Conservation (phyloP, 2,113 vertebrate genomes). For the Lampris megalopsis region DNA sequence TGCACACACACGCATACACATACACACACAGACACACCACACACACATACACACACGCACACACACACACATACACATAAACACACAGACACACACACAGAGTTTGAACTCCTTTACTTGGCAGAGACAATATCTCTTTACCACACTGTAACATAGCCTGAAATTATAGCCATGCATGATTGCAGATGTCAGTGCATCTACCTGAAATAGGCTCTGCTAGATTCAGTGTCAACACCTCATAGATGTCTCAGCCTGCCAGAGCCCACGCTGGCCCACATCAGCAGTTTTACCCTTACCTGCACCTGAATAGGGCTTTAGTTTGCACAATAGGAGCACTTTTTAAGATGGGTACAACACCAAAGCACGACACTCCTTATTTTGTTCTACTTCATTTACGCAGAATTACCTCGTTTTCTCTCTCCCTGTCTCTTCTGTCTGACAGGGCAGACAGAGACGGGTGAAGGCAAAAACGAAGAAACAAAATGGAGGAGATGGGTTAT, state of each 20-base stretch:
- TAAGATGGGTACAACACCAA: slow-evolving; percentile 38
- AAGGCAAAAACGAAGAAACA: neutral
- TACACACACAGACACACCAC: too few species aligned
- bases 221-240: slow-evolving; percentile 73
- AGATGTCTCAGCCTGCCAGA: slow-evolving; percentile 66
- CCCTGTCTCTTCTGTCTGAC: slow-evolving; percentile 45
- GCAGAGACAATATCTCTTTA: slow-evolving; percentile 46
- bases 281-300: slow-evolving; percentile 72
- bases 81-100: neutral
- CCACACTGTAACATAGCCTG: slow-evolving; percentile 50
- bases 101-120: slow-evolving; percentile 31
- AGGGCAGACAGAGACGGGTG: neutral
- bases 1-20: too few species aligned
- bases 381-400: slow-evolving; percentile 74
- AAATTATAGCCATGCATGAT: slow-evolving; percentile 70
- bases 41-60: slow-evolving; percentile 13
- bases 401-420: slow-evolving; percentile 56
- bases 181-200: slow-evolving; percentile 72
- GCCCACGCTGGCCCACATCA: slow-evolving; percentile 47
- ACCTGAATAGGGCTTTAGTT: slow-evolving; percentile 69
- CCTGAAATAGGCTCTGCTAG: slow-evolving; percentile 64
- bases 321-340: slow-evolving; percentile 69
- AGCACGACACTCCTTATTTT: slow-evolving; percentile 60
- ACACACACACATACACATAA: slow-evolving; percentile 13
- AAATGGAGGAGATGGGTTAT: slow-evolving; percentile 23